phyloP scores from a whole-genome alignment of 2,113 vertebrate genomes.

The Otis tarda region DNA sequence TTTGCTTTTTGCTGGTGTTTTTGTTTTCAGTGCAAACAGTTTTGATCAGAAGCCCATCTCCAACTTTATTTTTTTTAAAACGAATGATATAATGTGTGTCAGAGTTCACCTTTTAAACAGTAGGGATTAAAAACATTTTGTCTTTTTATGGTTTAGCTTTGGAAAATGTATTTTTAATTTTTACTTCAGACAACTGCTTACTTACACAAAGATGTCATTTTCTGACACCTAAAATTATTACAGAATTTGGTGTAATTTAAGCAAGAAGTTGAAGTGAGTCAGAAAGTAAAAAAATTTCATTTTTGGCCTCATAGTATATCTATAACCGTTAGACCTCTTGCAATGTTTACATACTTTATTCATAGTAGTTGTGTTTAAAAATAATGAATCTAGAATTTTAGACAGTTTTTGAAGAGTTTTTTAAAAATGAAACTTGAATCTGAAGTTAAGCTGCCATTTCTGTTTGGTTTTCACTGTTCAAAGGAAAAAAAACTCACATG shows the following conservation, averaged over 20 bases:
- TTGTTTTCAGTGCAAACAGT: neutral
- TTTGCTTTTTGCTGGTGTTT: neutral
- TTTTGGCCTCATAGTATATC: neutral
- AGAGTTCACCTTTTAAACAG: neutral
- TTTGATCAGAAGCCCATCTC: neutral
- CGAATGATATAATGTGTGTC: neutral
- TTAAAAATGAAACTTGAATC: neutral
- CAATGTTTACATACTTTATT: neutral
- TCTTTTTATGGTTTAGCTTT: neutral
- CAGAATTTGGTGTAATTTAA: neutral
- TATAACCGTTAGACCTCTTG: neutral
- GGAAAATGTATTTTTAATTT: neutral
- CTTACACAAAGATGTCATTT: neutral
- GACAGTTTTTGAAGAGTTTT: neutral
- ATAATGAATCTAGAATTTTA: neutral
- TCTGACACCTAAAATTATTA: neutral
- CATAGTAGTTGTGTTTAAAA: neutral
- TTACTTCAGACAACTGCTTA: neutral
- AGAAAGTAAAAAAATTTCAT: neutral
- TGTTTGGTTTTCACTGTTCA: neutral
- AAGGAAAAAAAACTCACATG: neutral
- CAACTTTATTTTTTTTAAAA: neutral
- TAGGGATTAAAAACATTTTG: neutral
- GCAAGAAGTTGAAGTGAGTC: neutral
- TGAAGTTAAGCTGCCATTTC: neutral